phyloP scores from a whole-genome alignment of 37 sponge, comb jelly and placozoan species.

The Hexactinellida sp. region DNA sequence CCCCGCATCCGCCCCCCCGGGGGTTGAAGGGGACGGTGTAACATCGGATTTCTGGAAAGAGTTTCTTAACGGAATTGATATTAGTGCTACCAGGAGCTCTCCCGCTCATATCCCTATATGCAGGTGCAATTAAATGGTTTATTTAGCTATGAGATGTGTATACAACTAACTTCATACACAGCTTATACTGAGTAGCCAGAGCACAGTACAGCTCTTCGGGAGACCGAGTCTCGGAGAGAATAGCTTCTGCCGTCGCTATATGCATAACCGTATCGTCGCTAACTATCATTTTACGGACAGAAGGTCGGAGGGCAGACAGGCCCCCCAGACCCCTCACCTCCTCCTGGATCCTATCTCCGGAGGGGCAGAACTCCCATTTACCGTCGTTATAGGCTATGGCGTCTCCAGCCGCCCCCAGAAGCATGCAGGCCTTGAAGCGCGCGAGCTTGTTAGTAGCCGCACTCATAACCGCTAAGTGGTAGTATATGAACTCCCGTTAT shows the following conservation, averaged over 20 bases:
- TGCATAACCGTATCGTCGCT: slow-evolving; percentile 46
- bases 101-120: slow-evolving; percentile 27
- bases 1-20: slow-evolving; percentile 31
- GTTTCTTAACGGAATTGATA: neutral
- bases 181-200: slow-evolving; percentile 27
- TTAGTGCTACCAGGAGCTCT: slow-evolving; percentile 26
- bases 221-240: slow-evolving; percentile 10
- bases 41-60: slow-evolving; percentile 28
- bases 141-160: neutral
- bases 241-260: slow-evolving; percentile 33
- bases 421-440: slow-evolving; percentile 33
- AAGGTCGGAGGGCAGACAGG: slow-evolving; percentile 35
- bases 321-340: slow-evolving; percentile 38
- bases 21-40: slow-evolving; percentile 27
- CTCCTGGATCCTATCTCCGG: slow-evolving; percentile 43
- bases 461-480: neutral
- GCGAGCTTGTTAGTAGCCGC: neutral
- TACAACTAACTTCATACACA: slow-evolving; percentile 16
- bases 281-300: slow-evolving; percentile 28
- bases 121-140: neutral
- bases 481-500: too few relatives aligned
- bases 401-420: slow-evolving; percentile 67
- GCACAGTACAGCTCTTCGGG: slow-evolving; percentile 11
- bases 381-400: slow-evolving; percentile 75
- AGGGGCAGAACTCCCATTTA: slow-evolving; percentile 52